Evolutionary conservation across 2,888 invertebrate genomes (phyloP).

Genomic region (Geophilus truncorum): DNA sequence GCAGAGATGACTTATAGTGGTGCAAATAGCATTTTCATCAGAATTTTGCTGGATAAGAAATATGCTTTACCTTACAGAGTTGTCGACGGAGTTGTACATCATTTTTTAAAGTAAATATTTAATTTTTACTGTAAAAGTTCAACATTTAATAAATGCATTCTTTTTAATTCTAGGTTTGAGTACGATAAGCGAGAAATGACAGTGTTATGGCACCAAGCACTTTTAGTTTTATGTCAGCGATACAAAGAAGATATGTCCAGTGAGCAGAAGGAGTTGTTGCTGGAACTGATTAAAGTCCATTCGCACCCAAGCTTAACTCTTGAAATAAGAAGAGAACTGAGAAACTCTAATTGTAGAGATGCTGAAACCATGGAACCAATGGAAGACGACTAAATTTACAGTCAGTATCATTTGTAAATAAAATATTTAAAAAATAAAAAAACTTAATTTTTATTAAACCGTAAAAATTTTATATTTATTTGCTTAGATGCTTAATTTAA

Average conservation of each 20-base stretch:
- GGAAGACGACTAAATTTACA: background rate
- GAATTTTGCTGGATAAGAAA: constrained; percentile 92
- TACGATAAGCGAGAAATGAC: constrained; percentile 77
- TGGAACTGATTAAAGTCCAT: constrained; percentile 71
- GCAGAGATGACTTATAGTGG: constrained; percentile 97
- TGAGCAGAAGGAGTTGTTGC: constrained; percentile 82
- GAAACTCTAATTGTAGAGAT: constrained; percentile 75
- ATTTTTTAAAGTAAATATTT: constrained; percentile 72
- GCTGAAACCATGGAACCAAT: constrained; percentile 27
- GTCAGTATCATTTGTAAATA: no score
- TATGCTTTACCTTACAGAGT: constrained; percentile 95
- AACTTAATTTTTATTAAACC: no score
- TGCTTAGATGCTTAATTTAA: no score
- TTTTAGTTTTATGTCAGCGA: constrained; percentile 87
- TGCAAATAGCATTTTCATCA: constrained; percentile 88
- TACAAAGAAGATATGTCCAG: constrained; percentile 92
- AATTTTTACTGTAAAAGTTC: constrained; percentile 30
- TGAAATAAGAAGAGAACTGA: constrained; percentile 82
- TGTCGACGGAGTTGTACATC: constrained; percentile 88
- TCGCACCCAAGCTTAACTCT: constrained; percentile 62
- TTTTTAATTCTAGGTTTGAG: constrained; percentile 62
- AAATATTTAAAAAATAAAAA: background rate
- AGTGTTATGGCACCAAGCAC: constrained; percentile 93
- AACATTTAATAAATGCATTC: background rate
- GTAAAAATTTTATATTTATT: no score